Evolutionary conservation across 2,797 vertebrate species (phyloP).

Genomic region (Pempheris klunzingeri): DNA sequence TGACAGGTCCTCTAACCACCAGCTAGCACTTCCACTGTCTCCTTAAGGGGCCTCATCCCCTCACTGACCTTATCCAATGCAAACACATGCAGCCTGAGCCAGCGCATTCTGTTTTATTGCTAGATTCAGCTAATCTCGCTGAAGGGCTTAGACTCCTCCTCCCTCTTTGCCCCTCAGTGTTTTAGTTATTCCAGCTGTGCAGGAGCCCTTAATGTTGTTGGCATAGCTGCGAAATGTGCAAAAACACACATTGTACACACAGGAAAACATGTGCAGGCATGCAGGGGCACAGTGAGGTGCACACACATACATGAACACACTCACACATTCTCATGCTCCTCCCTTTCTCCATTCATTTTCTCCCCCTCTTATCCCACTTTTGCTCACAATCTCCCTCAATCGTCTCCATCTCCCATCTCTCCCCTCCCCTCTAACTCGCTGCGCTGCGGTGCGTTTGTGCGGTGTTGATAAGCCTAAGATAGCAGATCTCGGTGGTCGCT

Average conservation of each 20-base stretch:
- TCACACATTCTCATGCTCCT: conserved; percentile 55
- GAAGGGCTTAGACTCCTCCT: conserved; percentile 58
- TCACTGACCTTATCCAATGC: conserved; percentile 69
- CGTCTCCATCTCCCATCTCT: conserved; percentile 80
- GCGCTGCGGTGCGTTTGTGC: conserved; percentile 84
- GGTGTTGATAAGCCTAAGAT: conserved; percentile 89
- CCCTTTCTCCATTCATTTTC: conserved; percentile 76
- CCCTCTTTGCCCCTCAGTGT: conserved; percentile 72
- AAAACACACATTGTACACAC: conserved; percentile 75
- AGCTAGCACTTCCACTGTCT: conserved; percentile 59
- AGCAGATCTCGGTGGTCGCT: conserved; percentile 92
- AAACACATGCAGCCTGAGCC: conserved; percentile 72
- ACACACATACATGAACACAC: conserved; percentile 37
- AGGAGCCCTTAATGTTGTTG: conserved; percentile 82
- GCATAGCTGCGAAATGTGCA: conserved; percentile 80
- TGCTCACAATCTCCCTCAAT: conserved; percentile 75
- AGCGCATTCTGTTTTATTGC: conserved; percentile 75
- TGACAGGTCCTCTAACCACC: conserved; percentile 52
- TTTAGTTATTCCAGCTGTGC: conserved; percentile 84
- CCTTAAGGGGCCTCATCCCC: conserved; percentile 62
- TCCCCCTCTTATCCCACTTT: conserved; percentile 75
- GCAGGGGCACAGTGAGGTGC: conserved; percentile 66
- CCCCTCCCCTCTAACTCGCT: conserved; percentile 75
- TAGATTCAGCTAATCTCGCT: conserved; percentile 80
- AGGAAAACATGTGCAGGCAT: conserved; percentile 77